phyloP scores from a whole-genome alignment of 2,888 invertebrate species.

The Oscheius sp. region DNA sequence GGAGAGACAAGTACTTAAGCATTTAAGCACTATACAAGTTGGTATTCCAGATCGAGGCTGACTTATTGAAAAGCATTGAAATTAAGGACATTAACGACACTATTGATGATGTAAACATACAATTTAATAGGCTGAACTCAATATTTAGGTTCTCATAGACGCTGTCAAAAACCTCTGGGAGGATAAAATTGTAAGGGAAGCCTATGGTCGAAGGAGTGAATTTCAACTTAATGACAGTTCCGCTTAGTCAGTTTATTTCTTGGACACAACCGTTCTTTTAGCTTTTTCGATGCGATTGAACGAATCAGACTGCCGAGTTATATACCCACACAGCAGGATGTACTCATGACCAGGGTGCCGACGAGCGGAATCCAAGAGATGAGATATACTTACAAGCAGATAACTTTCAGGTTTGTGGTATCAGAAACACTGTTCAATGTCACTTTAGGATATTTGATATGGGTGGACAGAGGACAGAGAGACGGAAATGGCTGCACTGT shows the following conservation, averaged over 20 bases:
- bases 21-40: not conserved
- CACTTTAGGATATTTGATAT: slow-evolving; percentile 92
- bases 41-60: slow-evolving; percentile 7
- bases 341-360: slow-evolving; percentile 65
- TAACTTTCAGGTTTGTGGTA: slow-evolving; percentile 46
- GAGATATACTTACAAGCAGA: slow-evolving; percentile 47
- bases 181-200: slow-evolving; percentile 74
- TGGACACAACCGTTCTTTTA: slow-evolving; percentile 39
- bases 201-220: slow-evolving; percentile 98
- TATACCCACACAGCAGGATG: slow-evolving; percentile 65
- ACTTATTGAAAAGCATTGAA: slow-evolving; percentile 6
- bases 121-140: slow-evolving; percentile 79
- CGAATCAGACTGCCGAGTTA: slow-evolving; percentile 57
- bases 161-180: slow-evolving; percentile 27
- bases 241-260: slow-evolving; percentile 88
- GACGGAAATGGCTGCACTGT: slow-evolving; percentile 99
- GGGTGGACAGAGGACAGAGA: slow-evolving; percentile 92
- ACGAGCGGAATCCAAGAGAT: slow-evolving; percentile 70
- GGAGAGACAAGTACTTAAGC: not conserved
- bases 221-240: slow-evolving; percentile 99
- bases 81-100: slow-evolving; percentile 16
- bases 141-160: slow-evolving; percentile 18
- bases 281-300: slow-evolving; percentile 66
- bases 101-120: slow-evolving; percentile 1
- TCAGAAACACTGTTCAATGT: not conserved